Conservation (phyloP, 2,888 invertebrate species). For the Mesochorus sp. region DNA sequence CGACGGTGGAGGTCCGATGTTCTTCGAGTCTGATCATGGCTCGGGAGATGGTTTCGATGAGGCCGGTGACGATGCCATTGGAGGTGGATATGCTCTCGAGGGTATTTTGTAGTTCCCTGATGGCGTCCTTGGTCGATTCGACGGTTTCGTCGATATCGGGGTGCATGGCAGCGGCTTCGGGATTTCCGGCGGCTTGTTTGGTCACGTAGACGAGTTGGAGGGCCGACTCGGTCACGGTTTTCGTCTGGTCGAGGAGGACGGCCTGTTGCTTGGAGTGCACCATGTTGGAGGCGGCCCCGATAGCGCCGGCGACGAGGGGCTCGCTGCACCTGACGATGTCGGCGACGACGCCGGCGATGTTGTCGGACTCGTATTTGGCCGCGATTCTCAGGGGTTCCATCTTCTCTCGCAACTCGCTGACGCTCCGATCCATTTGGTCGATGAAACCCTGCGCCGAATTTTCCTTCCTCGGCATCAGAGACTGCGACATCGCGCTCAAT, state of each 20-base stretch:
- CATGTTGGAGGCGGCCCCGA: constrained; percentile 95
- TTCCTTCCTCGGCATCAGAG: constrained; percentile 87
- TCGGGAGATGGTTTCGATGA: constrained; percentile 95
- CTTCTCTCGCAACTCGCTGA: constrained; percentile 91
- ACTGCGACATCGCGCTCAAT: constrained; percentile 93
- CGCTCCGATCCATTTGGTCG: constrained; percentile 91
- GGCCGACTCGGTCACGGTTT: constrained; percentile 97
- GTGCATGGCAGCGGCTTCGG: constrained; percentile 92
- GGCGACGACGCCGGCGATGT: constrained; percentile 93
- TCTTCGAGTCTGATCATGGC: constrained; percentile 93
- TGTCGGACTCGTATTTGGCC: constrained; percentile 95
- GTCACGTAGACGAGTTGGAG: constrained; percentile 92
- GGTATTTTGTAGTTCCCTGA: constrained; percentile 90
- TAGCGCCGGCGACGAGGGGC: constrained; percentile 91
- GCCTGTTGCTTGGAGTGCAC: constrained; percentile 94
- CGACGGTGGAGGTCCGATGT: constrained; percentile 88
- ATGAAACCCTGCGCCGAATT: constrained; percentile 90
- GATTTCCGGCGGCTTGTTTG: constrained; percentile 96
- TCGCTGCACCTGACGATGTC: constrained; percentile 92
- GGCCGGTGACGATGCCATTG: constrained; percentile 93
- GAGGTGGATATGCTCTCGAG: constrained; percentile 93
- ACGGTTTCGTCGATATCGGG: constrained; percentile 92
- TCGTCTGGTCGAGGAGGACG: constrained; percentile 93
- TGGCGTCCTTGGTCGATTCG: constrained; percentile 89
- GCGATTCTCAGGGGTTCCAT: constrained; percentile 93